Evolutionary conservation across 2,797 vertebrate genomes (phyloP), one percentile per base, ranked within the genome.

Genomic region (Myoxocephalus aenaeus): DNA sequence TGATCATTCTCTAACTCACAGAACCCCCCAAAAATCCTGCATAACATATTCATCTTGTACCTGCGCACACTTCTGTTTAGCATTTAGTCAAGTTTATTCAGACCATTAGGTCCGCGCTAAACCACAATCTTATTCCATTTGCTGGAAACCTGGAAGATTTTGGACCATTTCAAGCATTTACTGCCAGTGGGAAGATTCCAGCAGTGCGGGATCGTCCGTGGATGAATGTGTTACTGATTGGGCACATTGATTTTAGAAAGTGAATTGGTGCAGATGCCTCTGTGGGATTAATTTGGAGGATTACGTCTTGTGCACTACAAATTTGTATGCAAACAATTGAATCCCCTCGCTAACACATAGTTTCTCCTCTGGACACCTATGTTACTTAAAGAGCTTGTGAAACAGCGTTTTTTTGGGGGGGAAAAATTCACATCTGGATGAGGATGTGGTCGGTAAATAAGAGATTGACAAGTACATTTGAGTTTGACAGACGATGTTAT

Each of bases 211-310:
- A 42, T 9, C 50, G 42, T 73, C 68, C 79, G 48, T 13, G 40
- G 51, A 85, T 65, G 20, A 62, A 64, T 54, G 14, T 63, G 85
- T 77, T 27, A 80, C 69, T 59, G 83, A 88, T 65, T 77, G 1
- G 29, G 82, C 77, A 79, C 58, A 90, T 88, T 88, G 86, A 91
- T 91, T 90, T 84, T 64, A 70, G 44, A 65, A 58, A 68, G 65
- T 69, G 32, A 84, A 81, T 79, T 64, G 72, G 54, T 65, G 58
- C 85, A 87, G 84, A 89, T 87, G 84, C 82, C 82, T 90, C 65
- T 48, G 20, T 29, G 62, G 79, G 86, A 91, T 90, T 90, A 77
- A 84, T 92, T 89, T 79, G 59, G 63, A 77, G 83, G 88, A 91
- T 90, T 91, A 91, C 1, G 13, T 81, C 73, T 82, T 65, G 54